Base-by-base conservation (phyloP, 2,113 vertebrate species). In the Ifrita kowaldi region DNA sequence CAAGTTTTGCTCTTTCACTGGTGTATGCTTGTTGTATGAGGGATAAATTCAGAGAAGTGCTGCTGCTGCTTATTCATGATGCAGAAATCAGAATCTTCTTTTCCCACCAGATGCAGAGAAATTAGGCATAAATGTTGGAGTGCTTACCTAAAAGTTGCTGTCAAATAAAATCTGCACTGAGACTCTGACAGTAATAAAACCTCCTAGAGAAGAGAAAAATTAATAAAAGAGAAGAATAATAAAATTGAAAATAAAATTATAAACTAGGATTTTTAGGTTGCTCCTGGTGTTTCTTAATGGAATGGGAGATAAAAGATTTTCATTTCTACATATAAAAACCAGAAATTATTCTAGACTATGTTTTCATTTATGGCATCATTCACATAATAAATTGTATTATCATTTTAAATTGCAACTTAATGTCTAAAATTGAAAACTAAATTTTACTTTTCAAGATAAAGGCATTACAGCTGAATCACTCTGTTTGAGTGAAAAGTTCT, bases 261-360 rank as follows among this genome's bases (percentile, higher is more conserved):
- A 1, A 41, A 3, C 26, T 46, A 42, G 27, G 5, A 55, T 81
- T 79, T 88, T 75, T 41, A 53, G 46, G 33, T 46, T 94, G 12
- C 6, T 91, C 10, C 13, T 59, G 28, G 16, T 94, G 41, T 41
- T 87, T 12, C 32, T 39, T 63, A 50, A 64, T n/a, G 22, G 33
- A 74, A 78, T n/a, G 8, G 5, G 3, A 64, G 49, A 2, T 8
- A 79, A 49, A 84, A 42, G 18, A 30, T 70, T 88, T 68, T 41
- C 0, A 5, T 46, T 33, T 60, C 6, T 49, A 2, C 42, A 35
- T 33, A 23, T 9, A 6, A 50, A 35, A 50, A 15, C 17, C 17
- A 35, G 1, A 53, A 76, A 8, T 39, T 2, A 71, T 81, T 67
- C 10, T 37, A 19, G 17, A 28, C 37, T 33, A 14, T 52, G 18